Conservation (phyloP, 2,113 vertebrate genomes). For the Brachionichthys hirsutus region DNA sequence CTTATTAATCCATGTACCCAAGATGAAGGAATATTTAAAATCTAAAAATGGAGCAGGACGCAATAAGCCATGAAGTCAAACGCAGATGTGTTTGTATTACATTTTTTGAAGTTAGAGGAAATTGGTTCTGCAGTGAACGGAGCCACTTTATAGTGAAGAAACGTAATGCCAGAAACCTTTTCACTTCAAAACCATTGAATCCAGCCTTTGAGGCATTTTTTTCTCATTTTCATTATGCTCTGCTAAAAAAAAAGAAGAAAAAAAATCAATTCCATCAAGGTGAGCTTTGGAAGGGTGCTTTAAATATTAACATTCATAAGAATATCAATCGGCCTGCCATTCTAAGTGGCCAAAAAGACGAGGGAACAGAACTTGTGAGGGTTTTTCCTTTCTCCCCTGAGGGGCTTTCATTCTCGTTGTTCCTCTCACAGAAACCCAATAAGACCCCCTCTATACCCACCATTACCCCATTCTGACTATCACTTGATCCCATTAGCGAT, state of each 20-base stretch:
- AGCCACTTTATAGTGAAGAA: conserved; percentile 2
- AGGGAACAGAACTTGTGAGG: conserved; percentile 33
- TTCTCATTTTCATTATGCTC: conserved; percentile 29
- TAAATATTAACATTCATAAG: conserved; percentile 32
- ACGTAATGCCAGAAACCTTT: conserved; percentile 18
- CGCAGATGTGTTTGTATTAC: conserved; percentile 26
- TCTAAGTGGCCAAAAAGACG: conserved; percentile 21
- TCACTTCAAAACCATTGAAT: conserved; percentile 39
- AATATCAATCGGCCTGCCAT: conserved; percentile 24
- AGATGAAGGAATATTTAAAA: conserved; percentile 51
- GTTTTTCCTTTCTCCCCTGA: conserved; percentile 12
- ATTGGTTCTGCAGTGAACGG: conserved; percentile 27
- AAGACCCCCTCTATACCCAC: conserved; percentile 20
- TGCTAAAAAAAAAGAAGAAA: conserved; percentile 22
- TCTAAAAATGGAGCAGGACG: conserved; percentile 35
- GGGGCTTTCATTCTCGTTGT: conserved; percentile 24
- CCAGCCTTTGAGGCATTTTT: conserved; percentile 38
- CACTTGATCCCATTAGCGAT: conserved; percentile 46
- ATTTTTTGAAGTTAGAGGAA: conserved; percentile 32
- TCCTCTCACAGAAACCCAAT: conserved; percentile 39
- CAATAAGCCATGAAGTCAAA: conserved; percentile 54
- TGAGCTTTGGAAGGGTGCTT: conserved; percentile 26
- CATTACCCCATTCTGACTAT: conserved; percentile 3
- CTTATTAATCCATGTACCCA: conserved; percentile 32
- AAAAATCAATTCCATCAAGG: conserved; percentile 50